Base-by-base conservation (phyloP, 1,140 invertebrate genomes). In the Nixonia krombeini region DNA sequence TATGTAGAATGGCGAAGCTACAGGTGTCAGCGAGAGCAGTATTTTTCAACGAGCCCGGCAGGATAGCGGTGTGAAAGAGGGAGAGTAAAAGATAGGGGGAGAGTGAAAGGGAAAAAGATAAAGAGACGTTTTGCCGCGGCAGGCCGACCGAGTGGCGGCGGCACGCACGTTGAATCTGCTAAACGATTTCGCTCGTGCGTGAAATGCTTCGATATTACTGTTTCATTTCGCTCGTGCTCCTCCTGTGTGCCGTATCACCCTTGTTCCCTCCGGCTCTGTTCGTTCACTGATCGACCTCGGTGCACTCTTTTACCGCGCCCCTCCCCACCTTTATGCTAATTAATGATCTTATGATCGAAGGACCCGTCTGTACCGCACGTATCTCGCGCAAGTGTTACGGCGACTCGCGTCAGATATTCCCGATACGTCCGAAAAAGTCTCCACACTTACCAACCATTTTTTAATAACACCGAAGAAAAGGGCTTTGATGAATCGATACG, bases 141-240 rank as follows among this genome's bases (percentile, higher is more conserved):
- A 58, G 49, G 64, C 47, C 67, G 64, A 68, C 63, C 65, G 70
- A 76, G 70, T 76, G 64, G 69, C 68, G 70, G 69, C 68, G 70
- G 68, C 57, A 79, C 78, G 80, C 75, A 80, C 75, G 77, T 75
- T 85, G 83, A 85, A 85, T 85, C 80, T 76, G 81, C 80, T 85
- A 85, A 85, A 83, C 82, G 83, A 69, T 85, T 71, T 72, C 80
- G 74, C 79, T 84, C 84, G 83, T 85, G 83, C 84, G 82, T 85
- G 83, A 85, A 85, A 85, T 84, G 81, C 83, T 76, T 84, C 78
- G 81, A 84, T 85, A 85, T 85, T 76, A 81, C 82, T 80, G 83
- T 85, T 84, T 84, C 82, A 85, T 84, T 84, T 75, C 72, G 76
- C 74, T 81, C 65, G 44, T 49, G 66, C 66, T 55, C 41, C 62